Evolutionary conservation across 2,888 invertebrate species (phyloP).

Genomic region (Lasioglossum villosulum): DNA sequence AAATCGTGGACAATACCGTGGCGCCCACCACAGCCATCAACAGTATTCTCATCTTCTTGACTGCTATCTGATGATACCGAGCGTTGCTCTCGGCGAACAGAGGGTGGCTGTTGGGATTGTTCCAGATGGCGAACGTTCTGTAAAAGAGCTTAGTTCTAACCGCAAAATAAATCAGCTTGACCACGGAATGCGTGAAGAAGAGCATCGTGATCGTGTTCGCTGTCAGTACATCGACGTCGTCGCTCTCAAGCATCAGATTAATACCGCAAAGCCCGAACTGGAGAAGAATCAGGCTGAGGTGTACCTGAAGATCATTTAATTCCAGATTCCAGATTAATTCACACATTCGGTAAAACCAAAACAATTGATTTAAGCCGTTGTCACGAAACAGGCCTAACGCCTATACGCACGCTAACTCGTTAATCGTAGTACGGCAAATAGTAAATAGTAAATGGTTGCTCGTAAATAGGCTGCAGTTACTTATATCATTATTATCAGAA

Average conservation of each 20-base stretch:
- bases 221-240: conserved; percentile 89
- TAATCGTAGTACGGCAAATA: too few species aligned
- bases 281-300: conserved; percentile 87
- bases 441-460: too few species aligned
- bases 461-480: too few species aligned
- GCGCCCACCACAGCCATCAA: conserved; percentile 88
- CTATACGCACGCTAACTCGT: too few species aligned
- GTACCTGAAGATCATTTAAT: conserved; percentile 78
- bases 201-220: conserved; percentile 93
- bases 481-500: too few species aligned
- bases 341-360: too few species aligned
- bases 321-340: not conserved
- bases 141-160: conserved; percentile 90
- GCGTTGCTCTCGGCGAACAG: conserved; percentile 93
- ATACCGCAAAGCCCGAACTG: conserved; percentile 88
- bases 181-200: conserved; percentile 92
- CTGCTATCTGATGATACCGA: conserved; percentile 90
- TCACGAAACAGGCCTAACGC: too few species aligned
- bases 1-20: conserved; percentile 87
- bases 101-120: conserved; percentile 93
- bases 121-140: conserved; percentile 93
- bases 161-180: conserved; percentile 91
- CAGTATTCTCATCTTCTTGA: conserved; percentile 91
- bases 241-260: conserved; percentile 90
- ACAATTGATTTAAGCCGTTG: too few species aligned